Percentiles rank a stretch among this genome's conserved stretches.
Evolutionary conservation across 1,140 invertebrate genomes (phyloP).

Genomic region (Cherax destructor): DNA sequence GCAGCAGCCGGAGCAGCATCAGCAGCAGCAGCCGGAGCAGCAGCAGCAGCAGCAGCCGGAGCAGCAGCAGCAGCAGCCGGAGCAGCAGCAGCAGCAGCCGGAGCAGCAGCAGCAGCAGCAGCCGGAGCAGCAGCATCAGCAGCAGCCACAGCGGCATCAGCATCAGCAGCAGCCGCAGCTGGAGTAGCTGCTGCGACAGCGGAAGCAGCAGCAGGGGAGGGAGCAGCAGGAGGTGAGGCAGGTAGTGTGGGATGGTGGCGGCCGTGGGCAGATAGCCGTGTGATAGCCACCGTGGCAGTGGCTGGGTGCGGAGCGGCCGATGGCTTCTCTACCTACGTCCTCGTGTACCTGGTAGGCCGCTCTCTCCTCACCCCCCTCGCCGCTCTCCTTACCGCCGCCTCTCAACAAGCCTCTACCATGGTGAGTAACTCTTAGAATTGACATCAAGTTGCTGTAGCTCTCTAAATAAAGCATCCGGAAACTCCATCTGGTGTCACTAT

Average conservation of each 20-base stretch:
- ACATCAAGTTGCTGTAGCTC: too few relatives aligned
- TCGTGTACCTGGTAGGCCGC: constrained; percentile 58
- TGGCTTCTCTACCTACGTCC: constrained; percentile 63
- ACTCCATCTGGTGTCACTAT: too few relatives aligned
- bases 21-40: background rate
- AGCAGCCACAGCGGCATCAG: background rate
- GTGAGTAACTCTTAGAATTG: background rate
- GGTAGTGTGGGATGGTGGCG: constrained; percentile 45
- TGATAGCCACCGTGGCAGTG: constrained; percentile 53
- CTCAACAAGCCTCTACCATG: constrained; percentile 63
- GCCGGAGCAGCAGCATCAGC: background rate
- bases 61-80: background rate
- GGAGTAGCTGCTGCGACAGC: background rate
- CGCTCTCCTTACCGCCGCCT: constrained; percentile 51
- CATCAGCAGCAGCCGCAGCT: background rate
- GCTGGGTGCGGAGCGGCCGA: constrained; percentile 56
- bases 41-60: constrained; percentile 13
- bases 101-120: background rate
- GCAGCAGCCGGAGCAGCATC: background rate
- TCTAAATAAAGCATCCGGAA: too few relatives aligned
- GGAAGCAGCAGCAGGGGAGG: background rate
- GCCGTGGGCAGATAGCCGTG: constrained; percentile 41
- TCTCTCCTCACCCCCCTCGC: constrained; percentile 61
- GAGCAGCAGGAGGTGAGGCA: constrained; percentile 21
- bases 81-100: background rate